Base-by-base conservation (phyloP, 2,113 vertebrate species). In the Rhea pennata region DNA sequence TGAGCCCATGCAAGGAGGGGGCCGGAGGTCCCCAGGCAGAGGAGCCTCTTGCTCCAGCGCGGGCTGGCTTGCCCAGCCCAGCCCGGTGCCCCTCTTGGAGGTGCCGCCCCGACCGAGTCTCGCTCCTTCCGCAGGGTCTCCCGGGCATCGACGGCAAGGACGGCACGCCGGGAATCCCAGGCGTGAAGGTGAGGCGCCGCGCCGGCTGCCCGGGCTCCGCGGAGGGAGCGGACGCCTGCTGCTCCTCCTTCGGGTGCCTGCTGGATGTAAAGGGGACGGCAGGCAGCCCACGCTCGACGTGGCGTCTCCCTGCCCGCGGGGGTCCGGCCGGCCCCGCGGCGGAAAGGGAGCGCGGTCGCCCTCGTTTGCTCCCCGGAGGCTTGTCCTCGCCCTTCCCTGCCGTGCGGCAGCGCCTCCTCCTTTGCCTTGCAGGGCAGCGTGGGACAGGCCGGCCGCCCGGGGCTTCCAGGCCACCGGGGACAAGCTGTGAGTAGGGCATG, bases 61-160 rank as follows among this genome's bases (percentile, higher is more conserved):
- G 26, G 53, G 20, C 44, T 14, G 26, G 53, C 26, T 27, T 56
- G 27, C 44, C 44, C 44, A 46, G 44, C 44, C 44, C 44, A 46
- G 44, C 13, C 14, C 8, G 46, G 46, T 9, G 80, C 31, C 29
- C 54, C 42, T 48, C 6, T 9, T 0, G 0, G 66, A 21, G 53
- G 14, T 44, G 79, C 39, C 76, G 69, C 74, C 15, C 11, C 0
- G 0, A 48, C 73, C 2, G 1, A 0, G 56, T 26, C 36, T 9
- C 10, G 3, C 14, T 36, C 20, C 14, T 50, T 40, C 33, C 53
- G 14, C 97, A 99, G 99, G 99, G 99, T 87, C 98, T 99, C 61
- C 99, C 99, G 1, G 99, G 99, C 66, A 99, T 99, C 21, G 99
- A 99, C n/a, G 99, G 99, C 92, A 99, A 99, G 96, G 99, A 99